phyloP scores from a whole-genome alignment of 2,888 invertebrate species.

The Rhaphigaster nebulosa region DNA sequence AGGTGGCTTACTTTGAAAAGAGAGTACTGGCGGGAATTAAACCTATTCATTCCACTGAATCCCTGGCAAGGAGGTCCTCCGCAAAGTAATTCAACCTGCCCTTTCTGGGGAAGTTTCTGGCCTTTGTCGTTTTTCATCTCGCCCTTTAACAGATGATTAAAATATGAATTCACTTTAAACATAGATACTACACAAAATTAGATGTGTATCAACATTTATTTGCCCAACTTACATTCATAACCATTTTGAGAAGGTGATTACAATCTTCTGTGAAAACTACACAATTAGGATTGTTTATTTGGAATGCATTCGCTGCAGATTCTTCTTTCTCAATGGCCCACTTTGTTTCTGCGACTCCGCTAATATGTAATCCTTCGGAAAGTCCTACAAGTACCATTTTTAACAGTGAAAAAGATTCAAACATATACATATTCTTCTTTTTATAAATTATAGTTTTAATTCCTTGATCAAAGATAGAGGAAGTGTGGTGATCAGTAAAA shows the following conservation, averaged over 20 bases:
- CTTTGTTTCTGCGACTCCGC: conserved; percentile 78
- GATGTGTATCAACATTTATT: background rate
- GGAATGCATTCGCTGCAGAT: conserved; percentile 84
- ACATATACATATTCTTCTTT: background rate
- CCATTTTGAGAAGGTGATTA: conserved; percentile 78
- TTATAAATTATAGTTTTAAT: too few relatives aligned
- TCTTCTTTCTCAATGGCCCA: conserved; percentile 89
- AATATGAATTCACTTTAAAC: background rate
- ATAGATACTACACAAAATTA: background rate
- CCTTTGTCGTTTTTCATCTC: conserved; percentile 71
- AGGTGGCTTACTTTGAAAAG: conserved; percentile 75
- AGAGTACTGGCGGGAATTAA: conserved; percentile 87
- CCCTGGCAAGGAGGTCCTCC: conserved; percentile 93
- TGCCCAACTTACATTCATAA: conserved; percentile 73
- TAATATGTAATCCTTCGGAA: conserved; percentile 80
- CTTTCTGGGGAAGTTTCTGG: conserved; percentile 78
- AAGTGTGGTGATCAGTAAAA: background rate
- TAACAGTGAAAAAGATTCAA: background rate
- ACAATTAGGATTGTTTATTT: conserved; percentile 80
- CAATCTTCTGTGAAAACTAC: conserved; percentile 87
- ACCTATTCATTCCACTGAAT: conserved; percentile 91
- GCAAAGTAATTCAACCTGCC: conserved; percentile 86
- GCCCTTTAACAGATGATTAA: conserved; percentile 68
- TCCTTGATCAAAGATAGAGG: background rate
- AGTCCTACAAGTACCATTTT: conserved; percentile 71